Percentiles rank a stretch among this genome's conserved stretches.
phyloP scores from a whole-genome alignment of 2,888 invertebrate genomes.

The Lutraria lutraria region DNA sequence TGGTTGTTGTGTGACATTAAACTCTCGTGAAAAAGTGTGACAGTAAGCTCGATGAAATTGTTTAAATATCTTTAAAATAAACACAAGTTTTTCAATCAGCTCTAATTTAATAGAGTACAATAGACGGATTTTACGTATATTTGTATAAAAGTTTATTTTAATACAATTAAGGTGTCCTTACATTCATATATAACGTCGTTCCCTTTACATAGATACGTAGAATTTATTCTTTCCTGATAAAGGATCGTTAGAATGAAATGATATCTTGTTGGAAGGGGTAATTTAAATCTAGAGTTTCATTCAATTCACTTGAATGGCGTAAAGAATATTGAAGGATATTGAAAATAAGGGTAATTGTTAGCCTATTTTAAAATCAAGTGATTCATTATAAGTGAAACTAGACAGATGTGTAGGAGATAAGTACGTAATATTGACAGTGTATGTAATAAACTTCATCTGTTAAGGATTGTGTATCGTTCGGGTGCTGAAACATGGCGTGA shows the following conservation, averaged over 20 bases:
- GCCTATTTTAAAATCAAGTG: background rate
- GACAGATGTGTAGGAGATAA: background rate
- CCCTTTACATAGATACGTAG: background rate
- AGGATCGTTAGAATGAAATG: background rate
- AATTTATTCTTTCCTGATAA: background rate
- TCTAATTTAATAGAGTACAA: background rate
- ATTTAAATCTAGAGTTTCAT: slow-evolving; percentile 9
- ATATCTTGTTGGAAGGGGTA: background rate
- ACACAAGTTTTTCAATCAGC: background rate
- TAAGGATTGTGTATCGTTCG: background rate
- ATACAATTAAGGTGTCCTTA: background rate
- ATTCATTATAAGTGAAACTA: background rate
- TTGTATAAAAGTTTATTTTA: slow-evolving; percentile 12
- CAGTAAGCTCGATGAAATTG: background rate
- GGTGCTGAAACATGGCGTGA: background rate
- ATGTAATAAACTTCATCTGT: too few relatives aligned
- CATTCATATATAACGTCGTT: background rate
- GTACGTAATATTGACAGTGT: too few relatives aligned
- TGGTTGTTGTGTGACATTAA: too few relatives aligned
- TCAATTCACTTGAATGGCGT: background rate
- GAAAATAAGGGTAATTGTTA: background rate
- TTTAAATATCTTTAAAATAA: slow-evolving; percentile 9
- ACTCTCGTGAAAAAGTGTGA: too few relatives aligned
- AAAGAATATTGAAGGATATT: slow-evolving; percentile 7
- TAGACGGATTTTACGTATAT: background rate